These are phyloP conservation scores for Rhabdornis inornatus DNA, from an alignment of 2,113 vertebrate species.

Conservation along the genomic window DNA sequence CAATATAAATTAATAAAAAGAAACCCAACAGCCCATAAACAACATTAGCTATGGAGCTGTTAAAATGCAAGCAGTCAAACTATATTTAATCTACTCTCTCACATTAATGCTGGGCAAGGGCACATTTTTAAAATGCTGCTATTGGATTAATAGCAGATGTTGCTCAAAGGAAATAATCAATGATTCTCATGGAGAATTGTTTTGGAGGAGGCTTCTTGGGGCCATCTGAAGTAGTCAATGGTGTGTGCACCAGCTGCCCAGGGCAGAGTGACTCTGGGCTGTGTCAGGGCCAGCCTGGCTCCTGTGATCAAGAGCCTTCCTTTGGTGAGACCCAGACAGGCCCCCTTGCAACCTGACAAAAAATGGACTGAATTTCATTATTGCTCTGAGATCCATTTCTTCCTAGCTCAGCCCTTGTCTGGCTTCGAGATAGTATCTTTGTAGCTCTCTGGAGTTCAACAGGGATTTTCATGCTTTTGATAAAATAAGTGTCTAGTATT, in stretches of 20 bases:
- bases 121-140: not conserved
- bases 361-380: not conserved
- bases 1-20: conserved; percentile 67
- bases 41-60: conserved; percentile 15
- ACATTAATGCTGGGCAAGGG: not conserved
- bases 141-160: conserved; percentile 28
- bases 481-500: not conserved
- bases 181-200: not conserved
- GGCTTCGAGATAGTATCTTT: not conserved
- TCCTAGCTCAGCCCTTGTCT: not conserved
- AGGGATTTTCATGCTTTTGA: not conserved
- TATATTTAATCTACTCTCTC: conserved; percentile 14
- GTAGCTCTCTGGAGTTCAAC: not conserved
- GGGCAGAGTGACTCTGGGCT: not conserved
- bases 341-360: not conserved
- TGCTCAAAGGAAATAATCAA: not conserved
- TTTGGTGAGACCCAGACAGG: fast-evolving
- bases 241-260: not conserved
- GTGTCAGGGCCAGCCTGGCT: not conserved
- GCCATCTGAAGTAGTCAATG: not conserved
- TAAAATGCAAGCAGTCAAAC: conserved; percentile 29
- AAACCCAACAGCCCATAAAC: conserved; percentile 58
- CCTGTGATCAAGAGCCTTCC: not conserved
- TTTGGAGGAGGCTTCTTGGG: not conserved
- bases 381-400: not conserved